Evolutionary conservation across 2,113 vertebrate genomes (phyloP).

Genomic region (Colaptes auratus): DNA sequence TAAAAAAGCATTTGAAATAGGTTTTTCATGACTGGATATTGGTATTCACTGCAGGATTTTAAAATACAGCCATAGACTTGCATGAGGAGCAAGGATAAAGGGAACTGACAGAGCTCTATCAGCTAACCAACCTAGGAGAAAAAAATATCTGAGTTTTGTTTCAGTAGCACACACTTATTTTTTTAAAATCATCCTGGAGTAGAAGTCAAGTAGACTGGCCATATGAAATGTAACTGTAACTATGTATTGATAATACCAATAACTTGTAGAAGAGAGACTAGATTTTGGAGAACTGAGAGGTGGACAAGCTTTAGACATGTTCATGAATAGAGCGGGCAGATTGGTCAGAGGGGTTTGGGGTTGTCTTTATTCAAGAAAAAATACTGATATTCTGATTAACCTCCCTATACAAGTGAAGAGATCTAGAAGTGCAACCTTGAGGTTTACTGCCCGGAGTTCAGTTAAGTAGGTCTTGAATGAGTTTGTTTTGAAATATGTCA

Average conservation of each 20-base stretch:
- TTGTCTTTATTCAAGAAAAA: not conserved
- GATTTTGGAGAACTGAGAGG: not conserved
- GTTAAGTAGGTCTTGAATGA: not conserved
- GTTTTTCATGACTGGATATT: not conserved
- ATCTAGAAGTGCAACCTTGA: not conserved
- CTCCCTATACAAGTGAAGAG: not conserved
- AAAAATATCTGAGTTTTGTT: not conserved
- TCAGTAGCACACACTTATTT: not conserved
- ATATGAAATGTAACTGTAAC: not conserved
- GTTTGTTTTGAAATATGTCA: not conserved
- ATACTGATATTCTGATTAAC: not conserved
- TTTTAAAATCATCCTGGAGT: not conserved
- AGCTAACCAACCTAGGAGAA: not conserved
- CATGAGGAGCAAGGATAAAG: not conserved
- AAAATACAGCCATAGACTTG: not conserved
- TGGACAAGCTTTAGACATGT: not conserved
- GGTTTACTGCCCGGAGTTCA: not conserved
- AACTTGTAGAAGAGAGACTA: not conserved
- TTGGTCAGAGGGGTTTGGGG: not conserved
- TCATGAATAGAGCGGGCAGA: not conserved
- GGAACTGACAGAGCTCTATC: not conserved
- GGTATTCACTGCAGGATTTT: not conserved
- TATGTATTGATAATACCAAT: rapidly evolving
- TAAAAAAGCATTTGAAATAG: not conserved
- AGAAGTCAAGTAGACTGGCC: not conserved